Evolutionary conservation across 2,797 vertebrate species (phyloP).

Genomic region (Gobio occitaniae): DNA sequence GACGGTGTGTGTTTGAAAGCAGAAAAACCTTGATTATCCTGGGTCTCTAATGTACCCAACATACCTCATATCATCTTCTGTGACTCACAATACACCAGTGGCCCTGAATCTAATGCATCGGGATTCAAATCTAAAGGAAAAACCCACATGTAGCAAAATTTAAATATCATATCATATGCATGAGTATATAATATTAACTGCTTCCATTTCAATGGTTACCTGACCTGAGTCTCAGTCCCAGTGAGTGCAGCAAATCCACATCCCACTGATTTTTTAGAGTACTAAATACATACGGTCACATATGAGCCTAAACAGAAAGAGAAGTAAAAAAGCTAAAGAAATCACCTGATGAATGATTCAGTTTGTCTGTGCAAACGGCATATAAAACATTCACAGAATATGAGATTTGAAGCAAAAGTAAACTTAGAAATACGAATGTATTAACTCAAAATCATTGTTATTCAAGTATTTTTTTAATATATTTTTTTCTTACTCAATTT

Average conservation of each 20-base stretch:
- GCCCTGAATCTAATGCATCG: neutral
- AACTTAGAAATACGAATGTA: too few species aligned
- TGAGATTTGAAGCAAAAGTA: too few species aligned
- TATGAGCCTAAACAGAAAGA: neutral
- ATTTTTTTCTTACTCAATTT: neutral
- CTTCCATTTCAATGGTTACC: neutral
- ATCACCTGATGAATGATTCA: neutral
- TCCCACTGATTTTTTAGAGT: constrained; percentile 27
- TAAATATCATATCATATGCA: neutral
- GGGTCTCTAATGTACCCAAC: neutral
- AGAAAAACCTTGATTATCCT: neutral
- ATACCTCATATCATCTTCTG: neutral
- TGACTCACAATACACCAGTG: neutral
- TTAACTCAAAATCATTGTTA: too few species aligned
- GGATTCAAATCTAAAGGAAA: neutral
- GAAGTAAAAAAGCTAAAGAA: neutral
- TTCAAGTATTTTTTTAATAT: too few species aligned
- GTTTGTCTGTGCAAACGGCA: neutral
- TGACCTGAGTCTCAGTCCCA: too few species aligned
- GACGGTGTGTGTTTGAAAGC: neutral
- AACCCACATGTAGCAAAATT: neutral
- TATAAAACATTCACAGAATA: neutral
- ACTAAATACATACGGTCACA: neutral
- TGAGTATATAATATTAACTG: neutral
- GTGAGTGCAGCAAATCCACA: neutral